Evolutionary conservation across 92 coral and sea anemone species (phyloP).

Genomic region (Epizoanthus illoricatus): DNA sequence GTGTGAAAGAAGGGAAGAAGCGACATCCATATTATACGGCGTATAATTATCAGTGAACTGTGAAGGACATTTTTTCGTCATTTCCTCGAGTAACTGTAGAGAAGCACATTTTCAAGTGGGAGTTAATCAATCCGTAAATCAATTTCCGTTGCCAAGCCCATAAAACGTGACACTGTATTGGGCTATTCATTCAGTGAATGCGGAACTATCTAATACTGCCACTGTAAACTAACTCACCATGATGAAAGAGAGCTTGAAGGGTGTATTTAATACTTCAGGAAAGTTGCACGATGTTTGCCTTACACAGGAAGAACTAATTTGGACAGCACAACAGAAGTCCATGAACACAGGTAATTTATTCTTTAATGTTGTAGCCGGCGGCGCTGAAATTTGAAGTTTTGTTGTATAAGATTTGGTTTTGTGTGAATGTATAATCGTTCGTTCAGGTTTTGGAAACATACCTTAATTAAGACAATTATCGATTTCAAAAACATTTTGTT

Average conservation of each 20-base stretch:
- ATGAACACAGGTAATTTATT: slow-evolving; percentile 15
- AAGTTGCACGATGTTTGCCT: slow-evolving; percentile 67
- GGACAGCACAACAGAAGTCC: slow-evolving; percentile 55
- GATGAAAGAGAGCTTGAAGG: slow-evolving; percentile 40
- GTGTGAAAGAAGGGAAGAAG: neutral
- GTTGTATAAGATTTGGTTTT: too few relatives aligned
- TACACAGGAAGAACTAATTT: slow-evolving; percentile 57
- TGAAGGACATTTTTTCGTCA: neutral
- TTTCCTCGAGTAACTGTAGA: neutral
- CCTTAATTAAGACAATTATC: too few relatives aligned
- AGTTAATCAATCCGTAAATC: neutral
- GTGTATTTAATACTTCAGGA: slow-evolving; percentile 56
- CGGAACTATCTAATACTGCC: neutral
- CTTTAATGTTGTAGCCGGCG: neutral
- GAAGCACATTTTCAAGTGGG: neutral
- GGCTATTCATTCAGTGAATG: neutral
- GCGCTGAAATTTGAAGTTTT: too few relatives aligned
- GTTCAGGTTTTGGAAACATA: too few relatives aligned
- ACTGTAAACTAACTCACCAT: neutral
- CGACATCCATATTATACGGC: too few relatives aligned
- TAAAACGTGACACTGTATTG: neutral
- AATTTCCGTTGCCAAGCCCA: neutral
- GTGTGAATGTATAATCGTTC: too few relatives aligned
- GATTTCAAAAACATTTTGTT: too few relatives aligned
- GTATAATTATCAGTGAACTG: too few relatives aligned